Percentiles rank a stretch among this genome's conserved stretches.
phyloP scores from a whole-genome alignment of 2,888 invertebrate genomes.

The Papilio demoleus region DNA sequence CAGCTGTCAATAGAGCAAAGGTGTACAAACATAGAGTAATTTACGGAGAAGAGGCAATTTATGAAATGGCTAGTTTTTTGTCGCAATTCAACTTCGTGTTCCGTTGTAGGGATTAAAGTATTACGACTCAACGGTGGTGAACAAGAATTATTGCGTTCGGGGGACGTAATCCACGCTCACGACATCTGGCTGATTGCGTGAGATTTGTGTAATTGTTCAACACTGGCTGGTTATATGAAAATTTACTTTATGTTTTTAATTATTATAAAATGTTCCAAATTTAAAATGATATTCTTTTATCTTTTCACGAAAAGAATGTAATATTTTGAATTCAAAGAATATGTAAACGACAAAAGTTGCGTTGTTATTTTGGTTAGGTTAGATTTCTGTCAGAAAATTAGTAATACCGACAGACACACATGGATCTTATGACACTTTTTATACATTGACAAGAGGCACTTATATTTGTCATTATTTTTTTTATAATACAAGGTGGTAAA shows the following conservation, averaged over 20 bases:
- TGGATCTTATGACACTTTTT: no score
- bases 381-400: no score
- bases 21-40: slow-evolving; percentile 53
- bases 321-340: no score
- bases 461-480: no score
- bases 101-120: slow-evolving; percentile 49
- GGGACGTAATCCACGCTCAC: slow-evolving; percentile 49
- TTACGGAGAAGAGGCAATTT: slow-evolving; percentile 52
- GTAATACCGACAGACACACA: no score
- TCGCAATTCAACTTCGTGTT: slow-evolving; percentile 20
- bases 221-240: slow-evolving; percentile 11
- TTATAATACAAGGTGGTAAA: no score
- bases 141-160: slow-evolving; percentile 39
- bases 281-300: no score
- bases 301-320: no score
- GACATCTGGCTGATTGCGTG: slow-evolving; percentile 47
- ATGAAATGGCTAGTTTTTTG: slow-evolving; percentile 43
- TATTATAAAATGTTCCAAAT: not conserved
- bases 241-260: not conserved
- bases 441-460: no score
- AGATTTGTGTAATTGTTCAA: slow-evolving; percentile 35
- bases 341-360: no score
- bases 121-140: slow-evolving; percentile 47
- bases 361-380: no score
- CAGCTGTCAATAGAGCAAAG: slow-evolving; percentile 45